These are phyloP conservation scores for Tenrec ecaudatus DNA, from an alignment of 2,113 vertebrate genomes.

Conservation along the genomic window DNA sequence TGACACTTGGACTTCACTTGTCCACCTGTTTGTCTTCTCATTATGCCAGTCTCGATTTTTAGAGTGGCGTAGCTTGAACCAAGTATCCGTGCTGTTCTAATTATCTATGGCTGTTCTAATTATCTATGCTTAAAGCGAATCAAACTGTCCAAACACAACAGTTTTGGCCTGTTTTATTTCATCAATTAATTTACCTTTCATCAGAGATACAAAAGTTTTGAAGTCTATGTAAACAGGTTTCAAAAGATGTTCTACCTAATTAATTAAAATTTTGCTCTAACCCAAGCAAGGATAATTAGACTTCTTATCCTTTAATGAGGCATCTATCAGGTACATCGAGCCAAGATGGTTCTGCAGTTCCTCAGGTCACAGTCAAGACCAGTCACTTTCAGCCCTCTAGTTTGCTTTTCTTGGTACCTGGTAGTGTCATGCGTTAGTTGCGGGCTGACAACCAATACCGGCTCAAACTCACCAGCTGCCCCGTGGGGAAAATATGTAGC, in stretches of 20 bases:
- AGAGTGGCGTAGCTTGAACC: neutral
- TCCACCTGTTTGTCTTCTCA: no score
- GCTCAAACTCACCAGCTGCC: no score
- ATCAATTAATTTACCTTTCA: constrained; percentile 5
- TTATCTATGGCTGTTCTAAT: neutral
- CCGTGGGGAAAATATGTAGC: no score
- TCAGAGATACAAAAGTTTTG: neutral
- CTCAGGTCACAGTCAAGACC: neutral
- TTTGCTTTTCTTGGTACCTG: neutral
- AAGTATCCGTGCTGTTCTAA: neutral
- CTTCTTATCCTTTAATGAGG: neutral
- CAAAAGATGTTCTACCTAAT: neutral
- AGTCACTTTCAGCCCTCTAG: neutral
- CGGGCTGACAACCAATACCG: no score
- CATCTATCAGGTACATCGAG: no score
- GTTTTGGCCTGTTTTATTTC: neutral
- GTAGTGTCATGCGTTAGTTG: no score
- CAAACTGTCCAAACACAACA: neutral
- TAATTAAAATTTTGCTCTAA: neutral
- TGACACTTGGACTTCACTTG: no score
- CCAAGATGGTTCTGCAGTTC: neutral
- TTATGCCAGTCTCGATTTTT: no score
- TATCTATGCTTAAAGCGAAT: neutral
- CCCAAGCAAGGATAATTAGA: neutral
- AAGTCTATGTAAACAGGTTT: neutral